Conservation (phyloP, 1,140 invertebrate species). For the Cardiocondyla obscurior region DNA sequence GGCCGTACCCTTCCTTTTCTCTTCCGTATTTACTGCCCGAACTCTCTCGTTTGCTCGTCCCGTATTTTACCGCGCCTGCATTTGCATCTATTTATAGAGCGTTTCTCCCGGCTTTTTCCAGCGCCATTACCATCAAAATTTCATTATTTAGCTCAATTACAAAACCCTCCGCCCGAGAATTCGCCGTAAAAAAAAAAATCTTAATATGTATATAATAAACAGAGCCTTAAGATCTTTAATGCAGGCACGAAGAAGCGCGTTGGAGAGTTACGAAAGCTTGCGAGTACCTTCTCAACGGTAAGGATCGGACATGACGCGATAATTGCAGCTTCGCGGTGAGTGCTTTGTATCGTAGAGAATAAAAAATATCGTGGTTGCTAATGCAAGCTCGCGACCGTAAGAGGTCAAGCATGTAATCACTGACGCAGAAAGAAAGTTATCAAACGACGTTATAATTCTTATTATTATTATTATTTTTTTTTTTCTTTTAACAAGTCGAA, state of each 20-base stretch:
- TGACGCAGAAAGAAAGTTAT: not conserved
- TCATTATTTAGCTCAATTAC: not conserved
- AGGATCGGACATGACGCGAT: no score
- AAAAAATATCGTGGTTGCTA: not conserved
- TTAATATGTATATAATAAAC: not conserved
- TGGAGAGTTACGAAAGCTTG: no score
- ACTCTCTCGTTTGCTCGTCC: constrained; percentile 10
- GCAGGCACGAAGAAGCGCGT: no score
- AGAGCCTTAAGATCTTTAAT: not conserved
- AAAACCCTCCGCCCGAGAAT: not conserved
- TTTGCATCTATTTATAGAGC: constrained; percentile 16
- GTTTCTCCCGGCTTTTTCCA: not conserved
- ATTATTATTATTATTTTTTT: no score
- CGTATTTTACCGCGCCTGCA: not conserved
- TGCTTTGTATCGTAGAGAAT: not conserved
- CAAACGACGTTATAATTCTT: not conserved
- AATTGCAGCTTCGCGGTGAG: not conserved
- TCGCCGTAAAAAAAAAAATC: not conserved
- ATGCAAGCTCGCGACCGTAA: not conserved
- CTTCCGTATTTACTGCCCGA: constrained; percentile 31
- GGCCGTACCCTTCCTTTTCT: constrained; percentile 1
- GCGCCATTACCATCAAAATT: not conserved
- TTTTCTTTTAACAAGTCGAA: no score
- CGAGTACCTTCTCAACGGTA: no score
- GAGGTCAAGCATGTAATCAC: no score